Evolutionary conservation across 2,888 invertebrate genomes (phyloP), one percentile per base, ranked within the genome.

Genomic region (Ferrisia virgata): DNA sequence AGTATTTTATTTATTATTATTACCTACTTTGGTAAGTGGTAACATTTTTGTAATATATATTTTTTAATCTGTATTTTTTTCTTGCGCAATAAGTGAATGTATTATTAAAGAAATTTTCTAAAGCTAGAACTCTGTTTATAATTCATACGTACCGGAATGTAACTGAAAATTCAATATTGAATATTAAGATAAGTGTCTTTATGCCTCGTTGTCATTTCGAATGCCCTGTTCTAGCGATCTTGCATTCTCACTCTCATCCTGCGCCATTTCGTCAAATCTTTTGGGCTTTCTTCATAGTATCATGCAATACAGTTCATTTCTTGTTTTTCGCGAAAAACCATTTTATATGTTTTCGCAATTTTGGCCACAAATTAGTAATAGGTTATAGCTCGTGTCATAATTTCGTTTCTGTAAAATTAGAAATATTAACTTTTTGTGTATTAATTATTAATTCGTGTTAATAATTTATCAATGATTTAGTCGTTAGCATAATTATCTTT

Each of bases 391-490:
- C 72, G 72, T 76, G 72, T 76, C 72, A 76, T 64, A 76, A 33
- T 33, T 76, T 76, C 36, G 18, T 33, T 13, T 18, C 0, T 6
- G 36, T 18, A 36, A 15, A 76, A 15, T 33, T 36, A 33, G 31
- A 18, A 36, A 36, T 76, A 36, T 53, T 76, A 18, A 76, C 36
- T 36, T 18, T 18, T 69, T 31, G n/a, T 69, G 6, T 36, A 36
- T 76, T n/a, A 36, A 36, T 64, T 76, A 76, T 22, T 36, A 22
- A 76, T 72, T 36, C 18, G 18, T 76, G 2, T 36, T 76, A 18
- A 76, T 76, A 76, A 11, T 76, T 76, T 36, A 76, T 76, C n/a
- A 36, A 76, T 76, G 72, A 76, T 76, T 76, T 76, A 76, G 72
- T 76, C 36, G n/a, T 28, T 36, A 76, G 72, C 36, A 9, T 8